Evolutionary conservation across 2,888 invertebrate genomes (phyloP), one percentile per base, ranked within the genome.

Genomic region (Cyclophora punctaria): DNA sequence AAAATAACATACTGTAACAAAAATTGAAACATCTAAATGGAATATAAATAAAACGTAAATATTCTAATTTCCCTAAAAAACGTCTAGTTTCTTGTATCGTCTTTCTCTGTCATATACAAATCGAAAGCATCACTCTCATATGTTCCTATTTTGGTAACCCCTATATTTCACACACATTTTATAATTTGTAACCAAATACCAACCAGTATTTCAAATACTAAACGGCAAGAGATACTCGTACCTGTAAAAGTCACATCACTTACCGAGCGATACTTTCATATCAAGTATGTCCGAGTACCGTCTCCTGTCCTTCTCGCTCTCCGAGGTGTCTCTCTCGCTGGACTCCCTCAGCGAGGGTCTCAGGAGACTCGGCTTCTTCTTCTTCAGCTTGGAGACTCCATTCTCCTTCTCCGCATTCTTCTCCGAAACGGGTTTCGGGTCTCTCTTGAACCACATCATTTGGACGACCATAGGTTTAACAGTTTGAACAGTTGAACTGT

Each of bases 381-480:
- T 80, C 56, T 83, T 76, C 53, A 87, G 56, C 53, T 82, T 86
- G 5, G 76, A 81, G 3, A 80, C 69, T 5, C 84, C 85, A 62
- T 83, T 59, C 41, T 59, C 59, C 44, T 61, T 82, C 49, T 85
- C 84, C 33, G 66, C 72, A 47, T 68, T 62, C 50, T 84, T 84
- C 45, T 84, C 83, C 41, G 75, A 68, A 56, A 73, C 78, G 58
- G 74, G 65, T 65, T 86, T 87, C 55, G 86, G 78, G 57, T 87
- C 87, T 63, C 86, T 69, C 64, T 84, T 88, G 57, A 87, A 87
- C 87, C 87, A 87, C 88, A 87, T 87, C 86, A 84, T 87, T 50
- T 69, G 75, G 55, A 61, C 54, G 56, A 54, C 48, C 55, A 37
- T 37, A 37, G 37, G 5, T 37, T 5, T 37, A 37, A 37, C 2